Percentiles rank a stretch among this genome's conserved stretches.
Conservation (phyloP, 2,888 invertebrate genomes). For the Craniophora ligustri region DNA sequence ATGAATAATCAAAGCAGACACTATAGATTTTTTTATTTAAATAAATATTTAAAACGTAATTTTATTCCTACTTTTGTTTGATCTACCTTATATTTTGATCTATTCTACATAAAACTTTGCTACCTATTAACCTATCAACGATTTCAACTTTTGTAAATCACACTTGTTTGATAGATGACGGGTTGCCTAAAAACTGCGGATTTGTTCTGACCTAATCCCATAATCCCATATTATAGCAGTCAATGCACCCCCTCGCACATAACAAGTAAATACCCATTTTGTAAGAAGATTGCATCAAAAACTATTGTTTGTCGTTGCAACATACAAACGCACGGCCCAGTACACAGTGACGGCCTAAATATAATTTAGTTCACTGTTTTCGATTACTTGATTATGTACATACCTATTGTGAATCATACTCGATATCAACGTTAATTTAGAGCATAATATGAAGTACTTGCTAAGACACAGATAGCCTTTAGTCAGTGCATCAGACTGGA, state of each 20-base stretch:
- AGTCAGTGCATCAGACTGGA: background rate
- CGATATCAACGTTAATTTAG: background rate
- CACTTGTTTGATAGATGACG: no score
- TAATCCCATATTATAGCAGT: background rate
- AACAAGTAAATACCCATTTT: slow-evolving; percentile 2
- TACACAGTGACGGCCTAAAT: slow-evolving; percentile 6
- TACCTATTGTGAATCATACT: background rate
- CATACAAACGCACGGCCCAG: background rate
- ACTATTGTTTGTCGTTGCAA: slow-evolving; percentile 8
- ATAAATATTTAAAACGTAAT: no score
- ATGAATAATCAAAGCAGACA: no score
- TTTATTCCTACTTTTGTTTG: no score
- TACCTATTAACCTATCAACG: no score
- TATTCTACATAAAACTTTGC: no score
- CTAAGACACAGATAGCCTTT: background rate
- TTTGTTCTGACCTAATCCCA: no score
- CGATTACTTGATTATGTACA: background rate
- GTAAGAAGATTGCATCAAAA: slow-evolving; percentile 14
- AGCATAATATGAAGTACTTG: background rate
- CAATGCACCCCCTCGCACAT: background rate
- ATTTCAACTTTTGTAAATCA: no score
- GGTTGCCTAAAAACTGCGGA: background rate
- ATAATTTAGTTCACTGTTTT: slow-evolving; percentile 21
- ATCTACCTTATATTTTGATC: no score
- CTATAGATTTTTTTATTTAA: no score